Evolutionary conservation across 2,113 vertebrate species (phyloP), one percentile per base, ranked within the genome.

Genomic region (Pardalotus punctatus): DNA sequence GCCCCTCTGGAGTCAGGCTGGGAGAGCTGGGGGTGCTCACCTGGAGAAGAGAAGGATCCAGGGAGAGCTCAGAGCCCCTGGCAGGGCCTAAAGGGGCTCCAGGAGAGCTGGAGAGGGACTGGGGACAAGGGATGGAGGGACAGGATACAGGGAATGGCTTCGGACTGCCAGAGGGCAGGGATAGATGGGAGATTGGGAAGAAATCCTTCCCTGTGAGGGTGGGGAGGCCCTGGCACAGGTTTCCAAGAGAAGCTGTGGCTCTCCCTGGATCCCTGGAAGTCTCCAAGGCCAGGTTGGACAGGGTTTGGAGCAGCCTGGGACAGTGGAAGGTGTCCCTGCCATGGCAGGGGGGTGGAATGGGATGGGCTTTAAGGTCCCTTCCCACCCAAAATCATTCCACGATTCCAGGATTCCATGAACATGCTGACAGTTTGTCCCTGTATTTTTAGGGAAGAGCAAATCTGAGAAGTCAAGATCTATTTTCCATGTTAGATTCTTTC

Each of bases 201-300:
- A 10, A 50, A 58, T 67, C 36, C 0, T 3, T 45, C 0, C 0
- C 9, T 83, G 33, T 0, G 38, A 72, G 27, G 27, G 8, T 43
- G 36, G 12, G 0, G 5, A 82, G 36, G 25, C 8, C 15, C 36
- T 83, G 47, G 38, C 2, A 60, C 1, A 16, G 54, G 3, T 0
- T 53, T 0, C 27, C 53, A 72, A 77, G 53, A 69, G 54, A 33
- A 69, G 33, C 38, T 53, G 38, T 61, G 38, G 38, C 64, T 69
- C 27, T 6, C 6, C 8, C 45, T n/a, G 43, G 35, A 78, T 28
- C 38, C 73, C n/a, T 69, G 54, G 33, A 2, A 86, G 8, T 78
- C 47, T 9, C 54, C 64, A 33, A 78, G 47, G 28, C 38, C 47
- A 36, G 38, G 38, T 0, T 78, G 53, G 71, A 66, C 0, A 0